Evolutionary conservation across 2,113 vertebrate genomes (phyloP).

Genomic region (Thalassoma bifasciatum): DNA sequence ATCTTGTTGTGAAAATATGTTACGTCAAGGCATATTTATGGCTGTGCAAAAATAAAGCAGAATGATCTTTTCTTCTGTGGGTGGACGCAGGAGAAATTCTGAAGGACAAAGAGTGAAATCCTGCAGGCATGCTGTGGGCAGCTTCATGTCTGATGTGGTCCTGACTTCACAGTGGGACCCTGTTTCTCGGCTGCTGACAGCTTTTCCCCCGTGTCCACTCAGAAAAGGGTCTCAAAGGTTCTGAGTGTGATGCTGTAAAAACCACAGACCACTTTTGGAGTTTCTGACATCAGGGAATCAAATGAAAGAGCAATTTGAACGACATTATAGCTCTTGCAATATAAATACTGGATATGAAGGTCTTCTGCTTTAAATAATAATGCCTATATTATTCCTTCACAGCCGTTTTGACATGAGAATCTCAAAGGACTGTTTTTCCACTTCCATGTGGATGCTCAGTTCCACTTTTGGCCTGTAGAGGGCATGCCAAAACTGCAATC

Average conservation of each 20-base stretch:
- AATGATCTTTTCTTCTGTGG: slow-evolving; percentile 27
- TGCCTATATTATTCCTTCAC: neutral
- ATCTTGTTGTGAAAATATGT: neutral
- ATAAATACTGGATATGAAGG: neutral
- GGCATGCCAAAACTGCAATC: slow-evolving; percentile 87
- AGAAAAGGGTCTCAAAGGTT: slow-evolving; percentile 31
- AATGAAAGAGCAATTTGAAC: neutral
- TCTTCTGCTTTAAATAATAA: slow-evolving; percentile 12
- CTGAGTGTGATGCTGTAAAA: neutral
- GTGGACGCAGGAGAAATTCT: slow-evolving; percentile 43
- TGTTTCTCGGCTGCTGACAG: slow-evolving; percentile 64
- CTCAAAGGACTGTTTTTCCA: slow-evolving; percentile 14
- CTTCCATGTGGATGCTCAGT: slow-evolving; percentile 48
- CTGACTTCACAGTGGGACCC: slow-evolving; percentile 78
- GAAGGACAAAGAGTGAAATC: slow-evolving; percentile 75
- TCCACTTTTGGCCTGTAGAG: slow-evolving; percentile 86
- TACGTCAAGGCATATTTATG: slow-evolving; percentile 18
- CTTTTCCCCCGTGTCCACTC: slow-evolving; percentile 52
- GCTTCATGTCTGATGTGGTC: slow-evolving; percentile 77
- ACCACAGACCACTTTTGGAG: neutral
- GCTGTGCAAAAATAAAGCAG: slow-evolving; percentile 25
- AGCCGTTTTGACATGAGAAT: slow-evolving; percentile 25
- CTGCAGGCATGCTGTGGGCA: slow-evolving; percentile 74
- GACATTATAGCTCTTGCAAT: neutral
- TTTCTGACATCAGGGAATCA: no score